Evolutionary conservation across 2,888 invertebrate genomes (phyloP), one percentile per base, ranked within the genome.

Genomic region (Eumacrocentrus americanus): DNA sequence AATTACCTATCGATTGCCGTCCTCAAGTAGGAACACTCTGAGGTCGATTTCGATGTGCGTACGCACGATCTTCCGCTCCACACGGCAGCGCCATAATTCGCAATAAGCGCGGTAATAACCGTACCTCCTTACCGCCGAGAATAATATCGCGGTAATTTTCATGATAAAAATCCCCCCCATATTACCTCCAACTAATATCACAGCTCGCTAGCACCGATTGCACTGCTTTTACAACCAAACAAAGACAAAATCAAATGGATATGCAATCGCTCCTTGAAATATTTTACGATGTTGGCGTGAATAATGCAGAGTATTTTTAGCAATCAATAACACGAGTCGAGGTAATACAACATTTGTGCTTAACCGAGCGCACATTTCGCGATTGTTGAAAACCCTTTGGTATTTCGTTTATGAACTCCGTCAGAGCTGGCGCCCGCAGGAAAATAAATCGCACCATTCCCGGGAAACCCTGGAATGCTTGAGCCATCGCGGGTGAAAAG

Each of bases 1-100:
- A 70, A 72, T 75, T 76, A 74, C 72, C 72, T 75, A 75, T 77
- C 75, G 76, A 75, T 77, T 74, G 69, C 64, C 69, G 69, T 74
- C 72, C 70, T 55, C 12, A 14, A 37, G 35, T 14, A 20, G n/a
- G 29, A 18, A 16, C 22, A 54, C 42, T 11, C 38, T 12, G n/a
- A 23, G 37, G 23, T 35, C 4, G 37, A 16, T 9, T 9, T 42
- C 9, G 42, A 14, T 5, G 38, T 5, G 44, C 46, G 18, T 53
- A 59, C 38, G 35, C 40, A 57, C 53, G 60, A 57, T 62, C 60
- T 63, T 60, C 54, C 66, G 68, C 70, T 70, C 66, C 67, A 63
- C 61, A 63, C 62, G 66, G 66, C 64, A 55, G 62, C 54, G 60
- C 66, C 72, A 68, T 77, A 73, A 77, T 73, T 77, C 67, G 73